Percentiles rank a stretch among this genome's conserved stretches.
phyloP scores from a whole-genome alignment of 2,113 vertebrate genomes.

The Corythaeola cristata region DNA sequence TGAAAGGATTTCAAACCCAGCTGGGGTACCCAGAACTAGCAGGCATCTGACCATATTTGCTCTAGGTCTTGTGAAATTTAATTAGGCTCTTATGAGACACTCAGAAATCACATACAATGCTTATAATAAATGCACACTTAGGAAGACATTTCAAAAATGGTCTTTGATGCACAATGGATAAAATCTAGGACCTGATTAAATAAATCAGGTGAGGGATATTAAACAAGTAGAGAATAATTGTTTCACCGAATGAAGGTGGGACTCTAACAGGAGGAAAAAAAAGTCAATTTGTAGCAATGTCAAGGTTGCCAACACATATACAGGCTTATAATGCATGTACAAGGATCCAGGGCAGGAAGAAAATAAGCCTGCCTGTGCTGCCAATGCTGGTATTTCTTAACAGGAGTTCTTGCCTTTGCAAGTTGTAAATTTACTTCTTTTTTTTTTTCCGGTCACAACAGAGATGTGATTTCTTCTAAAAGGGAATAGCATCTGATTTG shows the following conservation, averaged over 20 bases:
- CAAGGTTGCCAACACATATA: background rate
- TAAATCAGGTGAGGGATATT: background rate
- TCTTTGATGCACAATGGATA: background rate
- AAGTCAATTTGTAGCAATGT: background rate
- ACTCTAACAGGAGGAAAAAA: background rate
- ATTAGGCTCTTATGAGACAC: background rate
- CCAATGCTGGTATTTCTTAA: background rate
- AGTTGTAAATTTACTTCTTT: background rate
- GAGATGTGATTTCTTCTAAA: background rate
- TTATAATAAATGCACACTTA: background rate
- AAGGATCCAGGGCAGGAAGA: background rate
- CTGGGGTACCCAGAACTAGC: background rate
- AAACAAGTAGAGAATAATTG: background rate
- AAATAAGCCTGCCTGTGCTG: background rate
- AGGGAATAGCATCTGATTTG: background rate
- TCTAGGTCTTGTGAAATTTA: background rate
- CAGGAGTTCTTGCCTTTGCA: background rate
- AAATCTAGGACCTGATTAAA: background rate
- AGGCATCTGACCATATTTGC: fast-evolving
- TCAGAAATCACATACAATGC: background rate
- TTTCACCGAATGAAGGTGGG: background rate
- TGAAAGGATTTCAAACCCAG: background rate
- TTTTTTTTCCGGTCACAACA: background rate
- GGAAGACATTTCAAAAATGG: background rate
- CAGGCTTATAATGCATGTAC: background rate